phyloP scores from a whole-genome alignment of 2,797 vertebrate genomes.

The Cuculus canorus region DNA sequence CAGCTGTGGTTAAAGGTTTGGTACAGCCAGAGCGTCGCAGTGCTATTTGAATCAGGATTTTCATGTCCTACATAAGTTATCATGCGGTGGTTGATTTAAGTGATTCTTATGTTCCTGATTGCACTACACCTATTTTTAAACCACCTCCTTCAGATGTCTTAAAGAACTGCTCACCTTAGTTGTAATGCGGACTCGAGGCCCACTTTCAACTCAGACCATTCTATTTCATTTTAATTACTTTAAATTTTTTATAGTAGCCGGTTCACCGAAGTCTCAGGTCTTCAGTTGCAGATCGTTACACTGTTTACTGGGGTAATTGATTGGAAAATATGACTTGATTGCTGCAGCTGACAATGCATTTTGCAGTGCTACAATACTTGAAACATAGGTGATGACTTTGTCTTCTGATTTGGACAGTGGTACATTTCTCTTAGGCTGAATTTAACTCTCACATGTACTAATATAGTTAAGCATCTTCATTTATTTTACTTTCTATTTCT shows the following conservation, averaged over 20 bases:
- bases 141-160: background rate
- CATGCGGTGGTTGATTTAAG: background rate
- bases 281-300: background rate
- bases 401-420: background rate
- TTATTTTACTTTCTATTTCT: background rate
- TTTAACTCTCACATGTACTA: background rate
- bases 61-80: background rate
- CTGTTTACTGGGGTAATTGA: constrained; percentile 20
- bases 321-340: constrained; percentile 29
- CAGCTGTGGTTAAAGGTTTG: background rate
- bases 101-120: background rate
- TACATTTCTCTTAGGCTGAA: background rate
- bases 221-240: background rate
- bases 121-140: constrained; percentile 4
- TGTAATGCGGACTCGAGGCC: background rate
- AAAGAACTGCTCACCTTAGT: background rate
- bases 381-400: background rate
- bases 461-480: background rate
- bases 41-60: background rate
- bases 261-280: background rate
- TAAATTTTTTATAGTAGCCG: background rate
- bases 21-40: background rate
- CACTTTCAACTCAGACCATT: background rate
- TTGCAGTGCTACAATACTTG: background rate
- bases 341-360: background rate